These are phyloP conservation scores for Ernsta delagoae DNA, from an alignment of 2,888 invertebrate genomes.

Conservation along the genomic window DNA sequence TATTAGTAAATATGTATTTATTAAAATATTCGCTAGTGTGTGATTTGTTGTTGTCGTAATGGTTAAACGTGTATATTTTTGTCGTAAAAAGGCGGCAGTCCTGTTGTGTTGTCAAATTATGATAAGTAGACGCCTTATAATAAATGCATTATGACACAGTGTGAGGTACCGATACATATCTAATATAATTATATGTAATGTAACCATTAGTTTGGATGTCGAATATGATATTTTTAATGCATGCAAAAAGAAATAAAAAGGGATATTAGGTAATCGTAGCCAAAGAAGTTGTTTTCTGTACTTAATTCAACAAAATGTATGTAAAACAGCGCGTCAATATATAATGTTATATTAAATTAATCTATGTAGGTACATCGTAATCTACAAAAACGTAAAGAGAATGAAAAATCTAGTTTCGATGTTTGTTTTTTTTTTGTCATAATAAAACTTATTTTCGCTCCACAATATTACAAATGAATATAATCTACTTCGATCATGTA, in stretches of 20 bases:
- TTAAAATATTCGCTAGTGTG: constrained; percentile 16
- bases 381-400: no score
- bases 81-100: background rate
- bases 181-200: constrained; percentile 3
- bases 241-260: background rate
- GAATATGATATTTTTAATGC: background rate
- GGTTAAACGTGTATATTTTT: constrained; percentile 4
- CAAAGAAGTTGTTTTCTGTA: constrained; percentile 2
- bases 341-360: background rate
- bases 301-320: background rate
- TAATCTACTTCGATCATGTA: background rate
- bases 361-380: no score
- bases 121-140: background rate
- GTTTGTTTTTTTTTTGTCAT: background rate
- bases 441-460: background rate
- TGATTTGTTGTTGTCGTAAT: constrained; percentile 26
- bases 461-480: background rate
- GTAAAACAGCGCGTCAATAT: background rate
- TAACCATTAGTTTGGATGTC: background rate
- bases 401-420: no score
- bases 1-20: constrained; percentile 31
- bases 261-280: background rate
- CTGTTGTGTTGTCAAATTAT: constrained; percentile 8
- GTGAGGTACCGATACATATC: constrained; percentile 4
- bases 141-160: background rate